A percentile compares a stretch with the other conserved stretches of the same genome.
phyloP scores from a whole-genome alignment of 1,140 invertebrate species.

The Acarapis woodi region DNA sequence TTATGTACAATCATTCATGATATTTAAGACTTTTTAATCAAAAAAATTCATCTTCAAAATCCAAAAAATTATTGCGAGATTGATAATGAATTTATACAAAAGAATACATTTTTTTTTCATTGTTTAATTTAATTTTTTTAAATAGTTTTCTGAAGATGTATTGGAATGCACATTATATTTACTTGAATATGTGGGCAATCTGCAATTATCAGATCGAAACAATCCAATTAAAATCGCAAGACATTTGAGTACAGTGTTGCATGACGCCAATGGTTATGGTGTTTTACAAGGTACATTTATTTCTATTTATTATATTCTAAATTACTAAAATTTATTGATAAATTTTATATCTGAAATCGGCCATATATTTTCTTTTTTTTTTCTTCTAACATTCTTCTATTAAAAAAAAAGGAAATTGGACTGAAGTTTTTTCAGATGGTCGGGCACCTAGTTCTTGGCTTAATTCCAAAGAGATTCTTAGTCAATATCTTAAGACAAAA shows the following conservation, averaged over 20 bases:
- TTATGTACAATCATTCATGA: too few species aligned
- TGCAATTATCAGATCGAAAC: conserved; percentile 27
- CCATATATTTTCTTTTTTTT: too few species aligned
- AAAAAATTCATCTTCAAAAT: too few species aligned
- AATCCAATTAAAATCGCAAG: conserved; percentile 37
- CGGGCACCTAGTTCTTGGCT: conserved; percentile 32
- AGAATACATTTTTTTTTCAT: background rate
- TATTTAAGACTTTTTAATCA: too few species aligned
- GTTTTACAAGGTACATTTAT: too few species aligned
- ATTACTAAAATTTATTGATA: too few species aligned
- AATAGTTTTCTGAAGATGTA: conserved; percentile 28
- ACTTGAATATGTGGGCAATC: conserved; percentile 21
- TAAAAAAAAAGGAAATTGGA: conserved; percentile 41
- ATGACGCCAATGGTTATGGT: conserved; percentile 5
- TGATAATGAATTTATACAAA: background rate
- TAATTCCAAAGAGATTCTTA: conserved; percentile 29
- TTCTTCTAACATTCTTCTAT: too few species aligned
- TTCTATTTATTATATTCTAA: background rate
- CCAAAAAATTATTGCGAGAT: conserved; percentile 23
- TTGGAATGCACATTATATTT: conserved; percentile 32
- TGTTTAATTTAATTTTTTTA: conserved; percentile 1
- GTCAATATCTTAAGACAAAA: conserved; percentile 26
- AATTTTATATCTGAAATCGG: conserved; percentile 32
- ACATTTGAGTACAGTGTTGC: conserved; percentile 20
- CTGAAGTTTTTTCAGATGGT: conserved; percentile 35